Conservation (phyloP, 2,113 vertebrate genomes). For the Rafetus swinhoei region DNA sequence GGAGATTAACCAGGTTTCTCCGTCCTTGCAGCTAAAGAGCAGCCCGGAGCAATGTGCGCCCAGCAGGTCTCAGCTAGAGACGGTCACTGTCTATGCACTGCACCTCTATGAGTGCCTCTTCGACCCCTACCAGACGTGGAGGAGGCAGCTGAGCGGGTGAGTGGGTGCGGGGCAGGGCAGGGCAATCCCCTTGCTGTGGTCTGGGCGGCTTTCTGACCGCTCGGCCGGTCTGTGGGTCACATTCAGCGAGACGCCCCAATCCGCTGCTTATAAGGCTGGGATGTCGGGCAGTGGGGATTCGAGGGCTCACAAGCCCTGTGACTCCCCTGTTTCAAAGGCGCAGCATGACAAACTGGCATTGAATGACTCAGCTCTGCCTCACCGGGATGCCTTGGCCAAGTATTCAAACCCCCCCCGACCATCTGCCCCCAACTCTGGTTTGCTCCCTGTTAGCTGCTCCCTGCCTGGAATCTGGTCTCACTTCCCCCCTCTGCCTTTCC, state of each 20-base stretch:
- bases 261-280: background rate
- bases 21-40: constrained; percentile 81
- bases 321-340: background rate
- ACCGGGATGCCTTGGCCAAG: background rate
- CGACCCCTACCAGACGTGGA: constrained; percentile 96
- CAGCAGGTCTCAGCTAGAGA: constrained; percentile 70
- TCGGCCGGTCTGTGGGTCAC: background rate
- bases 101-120: constrained; percentile 93
- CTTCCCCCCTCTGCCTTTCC: background rate
- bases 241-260: no score
- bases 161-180: background rate
- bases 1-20: background rate
- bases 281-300: background rate
- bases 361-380: background rate
- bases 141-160: constrained; percentile 90
- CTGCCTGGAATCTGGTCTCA: background rate
- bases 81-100: constrained; percentile 84
- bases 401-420: no score
- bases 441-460: background rate
- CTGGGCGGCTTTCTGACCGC: background rate
- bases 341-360: background rate
- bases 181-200: no score
- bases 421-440: background rate
- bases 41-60: background rate
- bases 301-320: background rate